Base-by-base conservation (phyloP, 2,113 vertebrate species). In the Merops nubicus region DNA sequence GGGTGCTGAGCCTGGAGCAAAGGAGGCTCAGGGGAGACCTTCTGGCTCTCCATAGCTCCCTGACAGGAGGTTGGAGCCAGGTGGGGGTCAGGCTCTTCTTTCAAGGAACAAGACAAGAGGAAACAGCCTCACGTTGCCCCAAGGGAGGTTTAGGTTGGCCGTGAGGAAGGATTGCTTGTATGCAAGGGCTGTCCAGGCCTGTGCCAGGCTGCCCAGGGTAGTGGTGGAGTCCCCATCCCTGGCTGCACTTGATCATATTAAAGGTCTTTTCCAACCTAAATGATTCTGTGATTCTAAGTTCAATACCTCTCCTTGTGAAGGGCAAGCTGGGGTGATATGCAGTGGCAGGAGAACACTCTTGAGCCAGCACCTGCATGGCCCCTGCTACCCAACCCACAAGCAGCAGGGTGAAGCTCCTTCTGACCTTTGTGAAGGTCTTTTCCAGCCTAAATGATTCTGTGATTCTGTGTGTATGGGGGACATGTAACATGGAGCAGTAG, bases 401-500 rank as follows among this genome's bases (percentile, higher is more conserved):
- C 54, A 4, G 34, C 40, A 5, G 47, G 0, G 4, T 0, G 60
- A 40, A 29, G 38, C 15, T 63, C 36, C 19, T 40, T 38, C 10
- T 56, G 53, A 56, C 29, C 54, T 57, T n/a, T 0, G 4, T 0
- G 60, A 40, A 29, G 36, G 26, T 31, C 26, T 29, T 63, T 40
- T 42, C 62, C 62, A 42, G 19, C 38, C 62, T 63, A 18, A 42
- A 13, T 29, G 62, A 29, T 22, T 60, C n/a, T 26, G 16, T 62
- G 36, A 8, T 36, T 63, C 36, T 13, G 5, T 63, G 5, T 40
- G 36, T 18, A 28, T 22, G 4, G 15, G 59, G 34, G 36, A 62
- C 0, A 0, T 1, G 18, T 5, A 1, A 16, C 1, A 2, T 8
- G 47, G 59, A 31, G 68, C 0, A 2, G 34, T 0, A 45, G n/a